phyloP scores from a whole-genome alignment of 2,888 invertebrate genomes.

The Romanomermis culicivorax region DNA sequence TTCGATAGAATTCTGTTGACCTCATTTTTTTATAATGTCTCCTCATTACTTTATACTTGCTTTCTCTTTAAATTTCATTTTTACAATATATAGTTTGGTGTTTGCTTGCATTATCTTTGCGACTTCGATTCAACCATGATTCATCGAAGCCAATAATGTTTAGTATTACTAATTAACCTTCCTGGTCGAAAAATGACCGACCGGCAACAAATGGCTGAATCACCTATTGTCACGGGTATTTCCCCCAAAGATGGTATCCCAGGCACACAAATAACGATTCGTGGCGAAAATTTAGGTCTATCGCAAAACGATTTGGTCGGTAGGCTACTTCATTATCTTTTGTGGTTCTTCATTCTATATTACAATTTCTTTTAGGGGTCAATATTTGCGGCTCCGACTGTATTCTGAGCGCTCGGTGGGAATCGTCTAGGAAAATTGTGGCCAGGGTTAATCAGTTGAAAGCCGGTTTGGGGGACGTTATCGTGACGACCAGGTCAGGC shows the following conservation, averaged over 20 bases:
- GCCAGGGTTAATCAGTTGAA: slow-evolving; percentile 80
- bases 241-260: slow-evolving; percentile 95
- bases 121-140: no score
- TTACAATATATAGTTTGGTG: no score
- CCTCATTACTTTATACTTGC: no score
- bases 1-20: no score
- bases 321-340: slow-evolving; percentile 29
- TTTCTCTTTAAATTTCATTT: no score
- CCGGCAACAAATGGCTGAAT: no score
- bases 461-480: slow-evolving; percentile 62
- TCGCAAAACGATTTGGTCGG: slow-evolving; percentile 64
- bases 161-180: no score
- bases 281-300: slow-evolving; percentile 80
- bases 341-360: background rate
- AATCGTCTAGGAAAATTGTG: slow-evolving; percentile 82
- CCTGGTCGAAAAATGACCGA: no score
- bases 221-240: slow-evolving; percentile 40
- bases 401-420: slow-evolving; percentile 85
- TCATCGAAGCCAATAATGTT: no score
- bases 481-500: slow-evolving; percentile 62
- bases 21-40: no score
- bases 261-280: slow-evolving; percentile 79
- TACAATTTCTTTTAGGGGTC: slow-evolving; percentile 41
- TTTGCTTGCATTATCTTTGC: no score
- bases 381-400: slow-evolving; percentile 91